These are phyloP conservation scores for Drosophila nannoptera DNA, from an alignment of 1,140 invertebrate genomes.

Conservation along the genomic window DNA sequence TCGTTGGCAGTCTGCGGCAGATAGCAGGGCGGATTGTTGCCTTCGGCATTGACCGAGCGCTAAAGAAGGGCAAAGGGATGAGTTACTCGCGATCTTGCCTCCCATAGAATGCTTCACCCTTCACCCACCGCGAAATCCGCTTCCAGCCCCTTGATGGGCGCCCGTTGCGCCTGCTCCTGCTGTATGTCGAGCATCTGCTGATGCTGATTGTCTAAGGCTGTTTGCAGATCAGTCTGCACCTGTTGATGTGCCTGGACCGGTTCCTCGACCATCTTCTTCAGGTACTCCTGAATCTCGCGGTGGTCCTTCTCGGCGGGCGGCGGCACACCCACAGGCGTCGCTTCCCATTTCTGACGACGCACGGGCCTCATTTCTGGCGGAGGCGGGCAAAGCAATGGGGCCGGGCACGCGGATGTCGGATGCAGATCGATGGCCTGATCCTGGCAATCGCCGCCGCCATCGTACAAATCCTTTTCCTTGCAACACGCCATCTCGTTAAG, in stretches of 20 bases:
- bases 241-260: slow-evolving; percentile 37
- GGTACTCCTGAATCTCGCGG: slow-evolving; percentile 35
- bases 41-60: slow-evolving; percentile 59
- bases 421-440: slow-evolving; percentile 43
- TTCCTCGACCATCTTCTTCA: slow-evolving; percentile 25
- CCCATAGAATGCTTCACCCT: no score
- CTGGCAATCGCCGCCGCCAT: slow-evolving; percentile 25
- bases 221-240: slow-evolving; percentile 40
- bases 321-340: slow-evolving; percentile 30
- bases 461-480: slow-evolving; percentile 41
- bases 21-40: slow-evolving; percentile 79
- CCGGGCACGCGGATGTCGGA: slow-evolving; percentile 48
- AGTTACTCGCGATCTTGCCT: no score
- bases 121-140: slow-evolving; percentile 58
- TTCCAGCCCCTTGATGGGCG: slow-evolving; percentile 34
- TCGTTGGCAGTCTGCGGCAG: slow-evolving; percentile 81
- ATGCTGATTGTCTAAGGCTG: slow-evolving; percentile 54
- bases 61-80: background rate
- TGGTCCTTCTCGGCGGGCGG: slow-evolving; percentile 39
- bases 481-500: slow-evolving; percentile 39
- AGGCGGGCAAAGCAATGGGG: slow-evolving; percentile 52
- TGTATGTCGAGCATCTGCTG: slow-evolving; percentile 49
- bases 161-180: slow-evolving; percentile 35
- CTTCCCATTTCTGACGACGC: slow-evolving; percentile 24
- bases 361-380: slow-evolving; percentile 35